phyloP scores from a whole-genome alignment of 2,113 vertebrate genomes.

The Dasyurus viverrinus region DNA sequence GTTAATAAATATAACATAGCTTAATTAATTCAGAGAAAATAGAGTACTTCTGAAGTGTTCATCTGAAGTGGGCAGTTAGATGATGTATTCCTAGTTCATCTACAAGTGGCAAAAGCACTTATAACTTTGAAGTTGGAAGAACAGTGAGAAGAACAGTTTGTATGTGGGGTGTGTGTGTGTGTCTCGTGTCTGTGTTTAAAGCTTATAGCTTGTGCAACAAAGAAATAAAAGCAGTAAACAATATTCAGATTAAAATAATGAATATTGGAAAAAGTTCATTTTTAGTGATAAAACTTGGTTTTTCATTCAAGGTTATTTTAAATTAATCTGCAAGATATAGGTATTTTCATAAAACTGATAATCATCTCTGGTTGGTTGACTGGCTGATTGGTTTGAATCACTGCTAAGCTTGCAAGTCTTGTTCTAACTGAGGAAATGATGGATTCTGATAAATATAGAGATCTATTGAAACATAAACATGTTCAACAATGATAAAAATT shows the following conservation, averaged over 20 bases:
- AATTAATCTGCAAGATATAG: neutral
- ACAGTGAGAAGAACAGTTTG: neutral
- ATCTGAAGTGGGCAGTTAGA: neutral
- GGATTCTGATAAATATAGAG: neutral
- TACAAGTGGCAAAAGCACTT: too few relatives aligned
- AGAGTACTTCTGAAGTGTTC: neutral
- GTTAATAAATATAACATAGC: too few relatives aligned
- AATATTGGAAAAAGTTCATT: neutral
- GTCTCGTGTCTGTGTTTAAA: neutral
- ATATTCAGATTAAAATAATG: neutral
- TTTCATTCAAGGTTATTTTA: neutral
- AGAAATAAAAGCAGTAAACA: neutral
- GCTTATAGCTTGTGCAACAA: neutral
- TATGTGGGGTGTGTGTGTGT: neutral
- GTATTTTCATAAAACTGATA: neutral
- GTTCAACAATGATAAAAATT: neutral
- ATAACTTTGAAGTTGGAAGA: neutral
- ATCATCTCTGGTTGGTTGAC: neutral
- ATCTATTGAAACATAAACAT: neutral
- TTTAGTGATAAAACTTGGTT: neutral
- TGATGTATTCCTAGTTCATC: neutral
- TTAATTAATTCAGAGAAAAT: neutral
- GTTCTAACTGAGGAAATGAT: neutral
- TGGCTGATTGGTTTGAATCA: neutral
- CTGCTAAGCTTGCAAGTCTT: neutral